Evolutionary conservation across 1,140 invertebrate genomes (phyloP), one percentile per base, ranked within the genome.

Genomic region (Saccostrea echinata): DNA sequence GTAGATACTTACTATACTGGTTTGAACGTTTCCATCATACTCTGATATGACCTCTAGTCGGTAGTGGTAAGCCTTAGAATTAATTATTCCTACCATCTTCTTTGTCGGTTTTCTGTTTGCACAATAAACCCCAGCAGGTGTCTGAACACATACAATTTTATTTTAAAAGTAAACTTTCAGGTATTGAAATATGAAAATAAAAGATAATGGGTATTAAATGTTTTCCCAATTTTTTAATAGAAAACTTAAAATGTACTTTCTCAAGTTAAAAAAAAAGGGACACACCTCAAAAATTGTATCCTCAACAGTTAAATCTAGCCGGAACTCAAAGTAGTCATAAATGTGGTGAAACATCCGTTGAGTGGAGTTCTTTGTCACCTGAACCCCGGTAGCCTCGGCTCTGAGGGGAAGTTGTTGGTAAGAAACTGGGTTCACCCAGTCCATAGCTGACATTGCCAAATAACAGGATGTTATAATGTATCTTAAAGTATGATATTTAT

Each of bases 261-360:
- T 43, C 4, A 4, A 8, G 43, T 8, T 43, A 43, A 43, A 43
- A 43, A 43, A 43, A 27, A 12, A 16, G 43, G 16, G 24, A 53
- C 85, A 51, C 84, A 91, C 92, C 90, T 91, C 83, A 88, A 91
- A 91, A 18, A 90, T 82, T 9, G 53, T 6, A 30, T 87, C 87
- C 18, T 86, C 83, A 35, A 51, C 86, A 64, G 80, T 88, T 13
- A 88, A 57, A 18, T 88, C 51, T 1, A 86, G 61, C 53, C 88
- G 71, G 84, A 90, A 92, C 83, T 91, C 86, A 55, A 89, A 90
- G 71, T 92, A 92, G 33, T 92, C 90, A 76, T 92, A 92, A 2
- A 80, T 85, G 71, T 91, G 91, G 43, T 90, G 84, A 35, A 92
- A 91, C 6, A 76, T 30, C 55, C 68, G 18, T 61, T 80, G 13